Percentiles rank a stretch among this genome's conserved stretches.
phyloP scores from a whole-genome alignment of 2,888 invertebrate genomes.

The Zelleria hepariella region DNA sequence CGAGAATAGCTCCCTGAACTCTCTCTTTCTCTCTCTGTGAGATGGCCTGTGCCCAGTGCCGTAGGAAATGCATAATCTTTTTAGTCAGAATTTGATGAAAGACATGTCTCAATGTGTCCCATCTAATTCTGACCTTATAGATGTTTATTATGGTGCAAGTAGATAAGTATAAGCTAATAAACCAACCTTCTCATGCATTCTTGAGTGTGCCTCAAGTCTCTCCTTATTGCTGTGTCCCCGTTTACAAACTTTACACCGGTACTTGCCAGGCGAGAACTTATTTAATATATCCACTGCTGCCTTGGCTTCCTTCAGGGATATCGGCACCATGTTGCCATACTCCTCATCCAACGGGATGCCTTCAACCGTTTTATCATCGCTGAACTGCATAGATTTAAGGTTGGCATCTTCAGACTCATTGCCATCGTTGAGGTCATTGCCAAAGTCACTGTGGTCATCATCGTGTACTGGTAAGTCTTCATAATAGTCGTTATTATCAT shows the following conservation, averaged over 20 bases:
- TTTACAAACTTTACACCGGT: constrained; percentile 38
- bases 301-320: constrained; percentile 45
- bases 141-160: too few species aligned
- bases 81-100: too few species aligned
- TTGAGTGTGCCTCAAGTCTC: constrained; percentile 34
- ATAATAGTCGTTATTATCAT: constrained; percentile 21
- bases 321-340: constrained; percentile 46
- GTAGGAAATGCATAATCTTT: too few species aligned
- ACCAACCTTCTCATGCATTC: constrained; percentile 58
- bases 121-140: too few species aligned
- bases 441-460: constrained; percentile 16
- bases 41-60: too few species aligned
- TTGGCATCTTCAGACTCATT: neutral
- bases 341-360: constrained; percentile 45
- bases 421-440: constrained; percentile 8
- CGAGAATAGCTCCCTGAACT: too few species aligned
- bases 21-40: too few species aligned
- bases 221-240: constrained; percentile 37
- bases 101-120: too few species aligned
- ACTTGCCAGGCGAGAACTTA: constrained; percentile 35
- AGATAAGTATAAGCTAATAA: too few species aligned
- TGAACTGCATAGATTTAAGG: neutral
- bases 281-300: constrained; percentile 48
- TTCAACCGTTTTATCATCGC: constrained; percentile 24
- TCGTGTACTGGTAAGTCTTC: constrained; percentile 12